Evolutionary conservation across 2,113 vertebrate genomes (phyloP), one percentile per base, ranked within the genome.

Genomic region (Tragelaphus buxtoni): DNA sequence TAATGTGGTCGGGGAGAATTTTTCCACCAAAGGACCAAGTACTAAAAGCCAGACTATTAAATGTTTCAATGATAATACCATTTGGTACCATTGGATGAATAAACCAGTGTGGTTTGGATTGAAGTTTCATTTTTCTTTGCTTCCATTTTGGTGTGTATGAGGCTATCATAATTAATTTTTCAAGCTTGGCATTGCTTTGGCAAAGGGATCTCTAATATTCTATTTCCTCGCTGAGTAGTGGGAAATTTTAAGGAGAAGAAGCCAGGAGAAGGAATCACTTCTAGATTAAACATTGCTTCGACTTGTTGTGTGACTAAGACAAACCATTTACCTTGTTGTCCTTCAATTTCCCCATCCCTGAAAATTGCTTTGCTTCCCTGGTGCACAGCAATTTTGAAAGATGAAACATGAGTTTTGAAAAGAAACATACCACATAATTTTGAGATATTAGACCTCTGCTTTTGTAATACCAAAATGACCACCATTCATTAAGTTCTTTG

Each of bases 391-490:
- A 96, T 98, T 98, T 97, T 96, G 94, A 92, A 96, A 97, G 97
- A 98, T 96, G 97, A 97, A 97, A 96, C 92, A 63, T 96, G 90
- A 96, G 90, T 96, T 98, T 97, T 97, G 90, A 97, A 97, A 98
- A 97, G 97, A 98, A 97, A 97, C 94, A 97, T 90, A 84, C 97
- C 90, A 95, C 92, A 83, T 95, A 96, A 97, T 97, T 97, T 97
- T 95, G 95, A 96, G 88, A 88, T 88, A 94, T 97, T 97, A 97
- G 60, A 94, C 97, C 95, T 90, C 92, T 97, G 84, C 92, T 95
- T 97, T 98, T 97, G 65, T 96, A 96, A 96, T 96, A 96, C 58
- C 69, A 96, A 97, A 95, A 96, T 97, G 90, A 98, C 95, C 88
- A 96, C 84, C 85, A 96, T 97, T 98, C 96, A 97, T 97, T 97